phyloP scores from a whole-genome alignment of 2,797 vertebrate genomes.

The Sebastes matsubarae region DNA sequence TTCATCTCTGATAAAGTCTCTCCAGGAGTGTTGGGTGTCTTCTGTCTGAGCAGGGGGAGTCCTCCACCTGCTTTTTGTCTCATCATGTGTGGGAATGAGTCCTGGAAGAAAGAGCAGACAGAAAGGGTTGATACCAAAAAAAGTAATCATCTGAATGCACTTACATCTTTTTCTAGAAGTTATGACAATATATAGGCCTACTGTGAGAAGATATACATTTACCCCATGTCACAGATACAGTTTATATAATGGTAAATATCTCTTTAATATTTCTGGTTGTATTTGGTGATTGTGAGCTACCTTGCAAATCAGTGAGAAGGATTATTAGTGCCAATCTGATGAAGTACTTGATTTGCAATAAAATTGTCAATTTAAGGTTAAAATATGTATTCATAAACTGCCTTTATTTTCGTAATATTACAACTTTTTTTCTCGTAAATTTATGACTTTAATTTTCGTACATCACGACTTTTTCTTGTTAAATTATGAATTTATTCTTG shows the following conservation, averaged over 20 bases:
- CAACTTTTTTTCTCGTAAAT: too few relatives aligned
- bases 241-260: background rate
- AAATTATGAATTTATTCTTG: too few relatives aligned
- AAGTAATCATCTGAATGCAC: background rate
- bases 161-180: background rate
- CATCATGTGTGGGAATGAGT: background rate
- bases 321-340: background rate
- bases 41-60: background rate
- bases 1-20: background rate
- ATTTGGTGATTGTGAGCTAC: background rate
- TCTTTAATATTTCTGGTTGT: background rate
- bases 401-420: too few relatives aligned
- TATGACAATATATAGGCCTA: background rate
- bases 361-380: background rate
- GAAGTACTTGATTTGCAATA: background rate
- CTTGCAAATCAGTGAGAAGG: background rate
- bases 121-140: background rate
- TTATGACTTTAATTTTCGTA: too few relatives aligned
- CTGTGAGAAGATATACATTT: background rate
- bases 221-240: background rate
- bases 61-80: background rate
- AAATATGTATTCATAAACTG: background rate
- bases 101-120: conserved; percentile 13
- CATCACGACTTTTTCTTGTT: too few relatives aligned
- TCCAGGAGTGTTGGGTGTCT: fast-evolving